These are phyloP conservation scores for Gonioctena quinquepunctata DNA, from an alignment of 1,140 invertebrate genomes.

Conservation along the genomic window DNA sequence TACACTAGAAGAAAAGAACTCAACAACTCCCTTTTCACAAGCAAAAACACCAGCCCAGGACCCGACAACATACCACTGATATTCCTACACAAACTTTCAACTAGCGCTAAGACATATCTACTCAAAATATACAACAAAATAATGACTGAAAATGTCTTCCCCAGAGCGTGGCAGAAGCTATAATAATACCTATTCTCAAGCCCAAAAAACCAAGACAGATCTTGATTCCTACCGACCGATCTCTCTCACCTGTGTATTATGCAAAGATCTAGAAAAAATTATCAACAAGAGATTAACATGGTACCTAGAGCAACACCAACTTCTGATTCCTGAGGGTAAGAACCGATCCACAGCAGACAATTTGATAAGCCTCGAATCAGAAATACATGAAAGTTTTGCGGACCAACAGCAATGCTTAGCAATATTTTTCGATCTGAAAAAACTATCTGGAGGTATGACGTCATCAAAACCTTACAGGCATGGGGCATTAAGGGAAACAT, in stretches of 20 bases:
- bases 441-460: neutral
- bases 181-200: constrained; percentile 17
- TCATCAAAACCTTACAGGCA: neutral
- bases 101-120: neutral
- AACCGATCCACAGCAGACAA: constrained; percentile 1
- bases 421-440: neutral
- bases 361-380: neutral
- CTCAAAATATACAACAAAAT: neutral
- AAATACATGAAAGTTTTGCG: too few species aligned
- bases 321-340: neutral
- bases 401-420: too few species aligned
- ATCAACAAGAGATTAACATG: constrained; percentile 11
- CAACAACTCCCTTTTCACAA: neutral
- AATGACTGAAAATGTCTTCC: neutral
- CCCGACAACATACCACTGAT: too few species aligned
- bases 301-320: constrained; percentile 16
- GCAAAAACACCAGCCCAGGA: neutral
- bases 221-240: constrained; percentile 13
- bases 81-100: neutral
- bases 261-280: constrained; percentile 22
- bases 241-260: constrained; percentile 9
- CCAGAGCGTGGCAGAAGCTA: constrained; percentile 9
- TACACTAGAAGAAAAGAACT: neutral
- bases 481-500: neutral
- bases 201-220: constrained; percentile 1